phyloP scores from a whole-genome alignment of 2,888 invertebrate genomes.

The Trissolcus brochymenae region DNA sequence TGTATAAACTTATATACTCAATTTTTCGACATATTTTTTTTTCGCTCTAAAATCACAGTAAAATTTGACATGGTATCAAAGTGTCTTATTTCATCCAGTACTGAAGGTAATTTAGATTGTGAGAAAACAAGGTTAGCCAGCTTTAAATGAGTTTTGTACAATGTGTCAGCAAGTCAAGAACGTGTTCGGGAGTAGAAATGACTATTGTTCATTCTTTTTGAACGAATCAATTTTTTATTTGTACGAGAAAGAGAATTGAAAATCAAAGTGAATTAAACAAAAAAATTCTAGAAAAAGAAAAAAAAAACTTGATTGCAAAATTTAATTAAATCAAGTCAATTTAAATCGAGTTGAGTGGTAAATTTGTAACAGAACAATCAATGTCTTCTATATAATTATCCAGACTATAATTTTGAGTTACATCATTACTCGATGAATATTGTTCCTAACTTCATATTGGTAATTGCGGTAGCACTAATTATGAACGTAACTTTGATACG shows the following conservation, averaged over 20 bases:
- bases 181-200: constrained; percentile 58
- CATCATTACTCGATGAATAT: constrained; percentile 40
- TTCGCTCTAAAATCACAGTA: too few relatives aligned
- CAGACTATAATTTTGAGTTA: constrained; percentile 20
- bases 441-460: constrained; percentile 43
- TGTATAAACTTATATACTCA: too few relatives aligned
- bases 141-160: constrained; percentile 54
- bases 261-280: too few relatives aligned
- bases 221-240: constrained; percentile 38
- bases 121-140: constrained; percentile 47
- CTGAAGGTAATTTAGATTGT: constrained; percentile 46
- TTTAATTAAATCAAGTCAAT: too few relatives aligned
- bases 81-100: constrained; percentile 38
- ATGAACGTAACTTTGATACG: constrained; percentile 44
- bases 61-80: constrained; percentile 3
- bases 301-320: too few relatives aligned
- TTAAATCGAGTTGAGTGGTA: neutral
- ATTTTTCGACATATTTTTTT: too few relatives aligned
- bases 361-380: constrained; percentile 16
- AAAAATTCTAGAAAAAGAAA: too few relatives aligned
- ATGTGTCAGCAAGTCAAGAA: constrained; percentile 48
- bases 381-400: constrained; percentile 9
- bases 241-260: constrained; percentile 27
- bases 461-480: constrained; percentile 42
- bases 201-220: constrained; percentile 50